Conservation (phyloP, 2,797 vertebrate species). For the Lepilemur ruficaudatus region DNA sequence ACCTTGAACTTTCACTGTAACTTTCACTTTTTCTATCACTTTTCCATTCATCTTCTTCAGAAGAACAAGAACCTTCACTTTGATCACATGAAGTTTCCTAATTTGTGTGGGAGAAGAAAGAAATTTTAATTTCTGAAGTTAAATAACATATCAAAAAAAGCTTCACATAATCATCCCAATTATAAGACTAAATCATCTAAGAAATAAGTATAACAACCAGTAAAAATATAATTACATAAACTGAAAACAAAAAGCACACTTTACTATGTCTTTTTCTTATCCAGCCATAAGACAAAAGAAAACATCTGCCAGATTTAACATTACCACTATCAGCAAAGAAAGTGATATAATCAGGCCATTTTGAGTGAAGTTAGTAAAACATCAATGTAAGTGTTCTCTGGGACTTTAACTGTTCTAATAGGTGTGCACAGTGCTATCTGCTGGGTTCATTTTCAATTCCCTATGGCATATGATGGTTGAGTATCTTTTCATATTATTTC, state of each 20-base stretch:
- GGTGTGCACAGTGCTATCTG: fast-evolving
- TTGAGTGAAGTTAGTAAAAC: neutral
- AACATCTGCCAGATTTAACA: neutral
- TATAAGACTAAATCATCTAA: neutral
- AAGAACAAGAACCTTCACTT: conserved; percentile 85
- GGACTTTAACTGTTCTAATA: neutral
- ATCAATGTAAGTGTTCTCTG: neutral
- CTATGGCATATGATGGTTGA: neutral
- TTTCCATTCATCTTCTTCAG: conserved; percentile 94
- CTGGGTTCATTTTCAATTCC: neutral
- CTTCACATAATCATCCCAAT: neutral
- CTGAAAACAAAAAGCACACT: neutral
- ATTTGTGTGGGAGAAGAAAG: neutral
- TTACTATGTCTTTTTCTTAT: neutral
- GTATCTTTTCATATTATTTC: neutral
- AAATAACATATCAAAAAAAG: neutral
- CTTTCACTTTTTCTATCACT: conserved; percentile 92
- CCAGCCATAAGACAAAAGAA: neutral
- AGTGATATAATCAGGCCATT: neutral
- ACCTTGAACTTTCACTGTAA: conserved; percentile 93
- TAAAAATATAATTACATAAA: neutral
- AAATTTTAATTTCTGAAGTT: neutral
- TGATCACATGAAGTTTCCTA: conserved; percentile 81
- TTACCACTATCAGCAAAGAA: neutral
- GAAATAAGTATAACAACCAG: neutral